phyloP scores from a whole-genome alignment of 1,140 invertebrate species.

The Lepidurus arcticus region DNA sequence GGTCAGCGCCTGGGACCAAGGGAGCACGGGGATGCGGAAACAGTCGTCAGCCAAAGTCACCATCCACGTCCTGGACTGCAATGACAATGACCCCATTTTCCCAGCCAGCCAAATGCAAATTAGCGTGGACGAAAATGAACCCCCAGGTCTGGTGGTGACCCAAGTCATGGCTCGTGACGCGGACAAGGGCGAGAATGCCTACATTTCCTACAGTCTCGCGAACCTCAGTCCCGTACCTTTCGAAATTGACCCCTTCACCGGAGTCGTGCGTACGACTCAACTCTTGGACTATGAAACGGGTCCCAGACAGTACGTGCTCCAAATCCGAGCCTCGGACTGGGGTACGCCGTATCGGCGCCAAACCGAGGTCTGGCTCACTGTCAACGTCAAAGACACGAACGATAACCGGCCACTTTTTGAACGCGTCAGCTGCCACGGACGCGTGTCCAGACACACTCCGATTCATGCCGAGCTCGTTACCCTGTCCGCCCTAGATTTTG shows the following conservation, averaged over 20 bases:
- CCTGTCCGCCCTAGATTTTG: conserved; percentile 88
- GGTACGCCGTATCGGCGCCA: conserved; percentile 81
- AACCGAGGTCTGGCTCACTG: conserved; percentile 75
- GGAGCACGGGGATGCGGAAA: conserved; percentile 71
- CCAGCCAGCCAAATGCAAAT: conserved; percentile 48
- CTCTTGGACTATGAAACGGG: conserved; percentile 87
- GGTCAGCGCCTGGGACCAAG: conserved; percentile 83
- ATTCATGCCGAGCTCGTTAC: conserved; percentile 79
- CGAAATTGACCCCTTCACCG: conserved; percentile 91
- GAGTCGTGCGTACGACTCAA: conserved; percentile 72
- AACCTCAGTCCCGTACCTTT: conserved; percentile 86
- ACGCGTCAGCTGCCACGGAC: conserved; percentile 73
- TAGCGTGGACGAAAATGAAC: conserved; percentile 73
- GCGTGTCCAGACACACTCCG: conserved; percentile 68
- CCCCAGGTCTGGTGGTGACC: conserved; percentile 70
- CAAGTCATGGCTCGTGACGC: conserved; percentile 76
- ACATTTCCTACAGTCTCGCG: conserved; percentile 87
- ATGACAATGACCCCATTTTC: conserved; percentile 88
- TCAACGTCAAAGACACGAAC: conserved; percentile 79
- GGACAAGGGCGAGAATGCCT: conserved; percentile 89
- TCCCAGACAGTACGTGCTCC: conserved; percentile 68
- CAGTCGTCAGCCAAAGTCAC: conserved; percentile 85
- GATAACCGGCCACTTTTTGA: conserved; percentile 88
- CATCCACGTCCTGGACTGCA: conserved; percentile 77
- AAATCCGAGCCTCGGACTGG: conserved; percentile 81